Evolutionary conservation across 2,113 vertebrate genomes (phyloP).

Genomic region (Leptosomus discolor): DNA sequence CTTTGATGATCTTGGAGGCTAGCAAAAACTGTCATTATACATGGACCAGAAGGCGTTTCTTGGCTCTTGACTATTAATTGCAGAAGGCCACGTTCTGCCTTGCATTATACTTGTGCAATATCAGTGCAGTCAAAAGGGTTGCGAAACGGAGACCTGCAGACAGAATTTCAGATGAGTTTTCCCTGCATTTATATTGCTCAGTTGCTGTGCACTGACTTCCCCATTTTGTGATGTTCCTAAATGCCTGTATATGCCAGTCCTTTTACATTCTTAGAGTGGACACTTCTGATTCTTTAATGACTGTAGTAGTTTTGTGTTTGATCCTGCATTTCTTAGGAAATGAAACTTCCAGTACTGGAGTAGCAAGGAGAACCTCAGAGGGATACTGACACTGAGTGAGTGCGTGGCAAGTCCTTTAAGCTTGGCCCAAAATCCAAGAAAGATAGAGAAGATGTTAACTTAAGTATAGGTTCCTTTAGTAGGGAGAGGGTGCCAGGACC

Average conservation of each 20-base stretch:
- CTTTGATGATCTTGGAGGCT: background rate
- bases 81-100: background rate
- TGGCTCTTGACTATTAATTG: background rate
- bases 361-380: background rate
- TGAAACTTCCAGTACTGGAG: background rate
- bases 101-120: constrained; percentile 7
- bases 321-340: background rate
- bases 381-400: fast-evolving
- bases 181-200: background rate
- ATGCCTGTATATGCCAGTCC: background rate
- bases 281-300: background rate
- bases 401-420: background rate
- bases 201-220: background rate
- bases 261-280: background rate
- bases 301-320: background rate
- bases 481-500: background rate
- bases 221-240: background rate
- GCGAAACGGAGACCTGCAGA: background rate
- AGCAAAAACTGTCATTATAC: background rate
- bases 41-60: background rate
- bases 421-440: background rate
- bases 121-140: background rate
- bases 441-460: background rate
- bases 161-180: background rate
- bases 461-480: background rate